These are phyloP conservation scores for Teleogryllus occipitalis DNA, from an alignment of 1,140 invertebrate genomes.

Conservation along the genomic window DNA sequence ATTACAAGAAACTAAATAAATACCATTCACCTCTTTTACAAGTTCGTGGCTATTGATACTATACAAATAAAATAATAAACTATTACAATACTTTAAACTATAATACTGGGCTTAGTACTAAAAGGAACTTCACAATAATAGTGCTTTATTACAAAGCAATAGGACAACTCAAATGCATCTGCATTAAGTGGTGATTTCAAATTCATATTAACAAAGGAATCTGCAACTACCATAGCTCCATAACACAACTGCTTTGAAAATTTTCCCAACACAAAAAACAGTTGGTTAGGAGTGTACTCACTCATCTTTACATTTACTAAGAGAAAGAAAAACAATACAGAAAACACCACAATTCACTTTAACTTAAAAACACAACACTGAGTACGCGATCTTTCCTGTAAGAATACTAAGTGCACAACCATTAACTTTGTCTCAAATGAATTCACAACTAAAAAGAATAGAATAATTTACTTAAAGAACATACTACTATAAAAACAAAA, in stretches of 20 bases:
- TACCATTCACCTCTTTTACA: slow-evolving; percentile 8
- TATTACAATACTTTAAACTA: neutral
- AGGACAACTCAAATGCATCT: slow-evolving; percentile 12
- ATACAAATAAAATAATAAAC: slow-evolving; percentile 15
- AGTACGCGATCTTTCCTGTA: neutral
- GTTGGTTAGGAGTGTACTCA: too few species aligned
- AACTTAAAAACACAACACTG: neutral
- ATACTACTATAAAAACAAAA: neutral
- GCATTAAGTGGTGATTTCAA: too few species aligned
- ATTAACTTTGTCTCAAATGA: neutral
- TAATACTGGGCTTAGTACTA: slow-evolving; percentile 11
- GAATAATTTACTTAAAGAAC: neutral
- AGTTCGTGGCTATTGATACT: neutral
- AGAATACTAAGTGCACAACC: neutral
- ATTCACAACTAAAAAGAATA: neutral
- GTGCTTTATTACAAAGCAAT: neutral
- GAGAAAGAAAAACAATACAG: too few species aligned
- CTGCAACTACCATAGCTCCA: too few species aligned
- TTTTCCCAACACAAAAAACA: too few species aligned
- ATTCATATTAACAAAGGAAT: too few species aligned
- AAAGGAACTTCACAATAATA: slow-evolving; percentile 12
- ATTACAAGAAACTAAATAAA: neutral
- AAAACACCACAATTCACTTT: neutral
- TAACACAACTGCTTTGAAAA: too few species aligned
- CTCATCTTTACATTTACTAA: too few species aligned